Conservation (phyloP, 2,888 invertebrate genomes). For the Cosmia trapezina region DNA sequence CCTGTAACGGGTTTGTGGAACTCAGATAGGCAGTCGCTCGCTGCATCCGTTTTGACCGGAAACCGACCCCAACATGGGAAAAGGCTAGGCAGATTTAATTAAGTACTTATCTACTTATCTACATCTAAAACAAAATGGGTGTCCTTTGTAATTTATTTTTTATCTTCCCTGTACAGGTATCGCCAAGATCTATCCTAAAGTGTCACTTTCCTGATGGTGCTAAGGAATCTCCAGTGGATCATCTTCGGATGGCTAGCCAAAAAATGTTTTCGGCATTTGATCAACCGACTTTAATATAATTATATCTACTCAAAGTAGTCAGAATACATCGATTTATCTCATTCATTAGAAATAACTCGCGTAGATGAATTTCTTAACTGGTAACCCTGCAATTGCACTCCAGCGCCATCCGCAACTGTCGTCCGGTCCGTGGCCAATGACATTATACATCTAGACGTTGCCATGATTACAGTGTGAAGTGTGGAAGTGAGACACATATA, state of each 20-base stretch:
- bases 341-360: background rate
- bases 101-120: no score
- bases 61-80: no score
- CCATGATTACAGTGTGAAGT: no score
- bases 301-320: background rate
- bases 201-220: constrained; percentile 72
- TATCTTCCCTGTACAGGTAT: constrained; percentile 75
- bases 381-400: constrained; percentile 4
- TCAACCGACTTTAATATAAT: constrained; percentile 62
- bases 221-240: constrained; percentile 33
- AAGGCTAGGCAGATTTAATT: no score
- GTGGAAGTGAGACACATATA: no score
- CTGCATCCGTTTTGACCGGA: no score
- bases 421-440: no score
- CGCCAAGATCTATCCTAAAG: constrained; percentile 78
- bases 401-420: background rate
- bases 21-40: no score
- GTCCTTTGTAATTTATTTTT: background rate
- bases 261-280: constrained; percentile 68
- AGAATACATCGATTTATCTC: background rate
- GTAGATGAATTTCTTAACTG: constrained; percentile 10
- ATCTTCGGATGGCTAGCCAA: constrained; percentile 44
- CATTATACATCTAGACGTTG: no score
- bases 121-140: no score
- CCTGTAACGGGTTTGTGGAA: no score